Percentiles rank a stretch among this genome's conserved stretches.
Conservation (phyloP, 2,797 vertebrate genomes). For the Neostethus bicornis region DNA sequence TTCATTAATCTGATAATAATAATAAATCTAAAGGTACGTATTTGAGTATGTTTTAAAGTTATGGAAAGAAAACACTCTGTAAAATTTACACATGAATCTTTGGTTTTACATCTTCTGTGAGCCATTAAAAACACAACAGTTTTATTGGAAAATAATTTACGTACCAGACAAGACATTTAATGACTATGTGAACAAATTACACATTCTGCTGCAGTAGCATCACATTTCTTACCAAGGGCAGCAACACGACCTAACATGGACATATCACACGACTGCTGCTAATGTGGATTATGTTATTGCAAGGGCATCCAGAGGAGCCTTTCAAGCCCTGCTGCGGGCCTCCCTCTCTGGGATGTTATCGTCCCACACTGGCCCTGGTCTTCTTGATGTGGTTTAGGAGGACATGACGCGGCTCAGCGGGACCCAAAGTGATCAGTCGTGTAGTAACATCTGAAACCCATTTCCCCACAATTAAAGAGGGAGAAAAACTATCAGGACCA, state of each 20-base stretch:
- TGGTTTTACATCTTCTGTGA: neutral
- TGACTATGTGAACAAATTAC: slow-evolving; percentile 7
- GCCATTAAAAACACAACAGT: neutral
- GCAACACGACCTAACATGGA: slow-evolving; percentile 43
- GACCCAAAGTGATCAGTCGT: slow-evolving; percentile 81
- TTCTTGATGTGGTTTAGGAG: slow-evolving; percentile 83
- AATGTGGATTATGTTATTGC: slow-evolving; percentile 75
- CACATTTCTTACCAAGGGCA: slow-evolving; percentile 37
- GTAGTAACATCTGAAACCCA: slow-evolving; percentile 84
- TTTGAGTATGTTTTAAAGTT: slow-evolving; percentile 2
- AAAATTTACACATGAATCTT: neutral
- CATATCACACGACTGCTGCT: slow-evolving; percentile 72
- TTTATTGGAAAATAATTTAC: slow-evolving; percentile 3
- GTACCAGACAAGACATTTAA: neutral
- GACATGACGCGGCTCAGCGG: slow-evolving; percentile 75
- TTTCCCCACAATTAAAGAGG: slow-evolving; percentile 84
- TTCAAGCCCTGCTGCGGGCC: slow-evolving; percentile 64
- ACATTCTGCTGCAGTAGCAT: slow-evolving; percentile 49
- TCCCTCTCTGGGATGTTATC: slow-evolving; percentile 74
- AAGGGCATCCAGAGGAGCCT: slow-evolving; percentile 69
- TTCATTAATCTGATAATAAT: slow-evolving; percentile 34
- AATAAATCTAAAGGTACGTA: neutral
- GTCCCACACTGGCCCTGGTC: slow-evolving; percentile 69
- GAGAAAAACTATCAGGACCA: slow-evolving; percentile 81
- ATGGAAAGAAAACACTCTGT: neutral